phyloP scores from a whole-genome alignment of 2,888 invertebrate genomes.

The Papilio elwesi region DNA sequence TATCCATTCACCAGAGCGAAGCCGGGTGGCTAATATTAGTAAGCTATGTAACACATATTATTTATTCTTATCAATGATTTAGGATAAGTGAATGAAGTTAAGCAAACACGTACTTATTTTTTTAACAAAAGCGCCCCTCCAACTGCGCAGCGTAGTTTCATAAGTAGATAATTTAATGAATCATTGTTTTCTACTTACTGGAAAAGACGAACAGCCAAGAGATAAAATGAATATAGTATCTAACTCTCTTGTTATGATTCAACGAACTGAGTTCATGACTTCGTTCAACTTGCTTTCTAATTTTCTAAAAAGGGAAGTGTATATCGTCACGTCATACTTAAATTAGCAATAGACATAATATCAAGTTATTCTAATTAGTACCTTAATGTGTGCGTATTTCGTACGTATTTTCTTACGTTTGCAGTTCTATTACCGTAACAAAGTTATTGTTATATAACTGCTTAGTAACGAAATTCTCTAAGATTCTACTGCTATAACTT shows the following conservation, averaged over 20 bases:
- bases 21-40: not conserved
- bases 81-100: slow-evolving; percentile 64
- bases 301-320: slow-evolving; percentile 54
- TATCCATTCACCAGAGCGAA: too few relatives aligned
- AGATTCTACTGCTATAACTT: too few relatives aligned
- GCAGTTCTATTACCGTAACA: too few relatives aligned
- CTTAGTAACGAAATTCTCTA: too few relatives aligned
- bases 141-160: slow-evolving; percentile 60
- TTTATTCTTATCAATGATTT: not conserved
- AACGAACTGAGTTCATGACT: slow-evolving; percentile 71
- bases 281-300: slow-evolving; percentile 64
- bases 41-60: not conserved
- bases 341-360: slow-evolving; percentile 10
- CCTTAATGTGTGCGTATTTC: too few relatives aligned
- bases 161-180: slow-evolving; percentile 61
- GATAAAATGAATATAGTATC: slow-evolving; percentile 77
- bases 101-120: slow-evolving; percentile 75
- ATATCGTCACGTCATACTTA: not conserved
- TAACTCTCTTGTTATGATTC: slow-evolving; percentile 75
- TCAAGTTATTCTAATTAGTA: too few relatives aligned
- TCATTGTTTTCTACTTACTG: slow-evolving; percentile 60
- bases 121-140: slow-evolving; percentile 72
- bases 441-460: too few relatives aligned
- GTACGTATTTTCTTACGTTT: too few relatives aligned
- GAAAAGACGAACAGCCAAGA: slow-evolving; percentile 49